Evolutionary conservation across 1,140 invertebrate genomes (phyloP), one percentile per base, ranked within the genome.

Genomic region (Acyrthosiphon pisum): DNA sequence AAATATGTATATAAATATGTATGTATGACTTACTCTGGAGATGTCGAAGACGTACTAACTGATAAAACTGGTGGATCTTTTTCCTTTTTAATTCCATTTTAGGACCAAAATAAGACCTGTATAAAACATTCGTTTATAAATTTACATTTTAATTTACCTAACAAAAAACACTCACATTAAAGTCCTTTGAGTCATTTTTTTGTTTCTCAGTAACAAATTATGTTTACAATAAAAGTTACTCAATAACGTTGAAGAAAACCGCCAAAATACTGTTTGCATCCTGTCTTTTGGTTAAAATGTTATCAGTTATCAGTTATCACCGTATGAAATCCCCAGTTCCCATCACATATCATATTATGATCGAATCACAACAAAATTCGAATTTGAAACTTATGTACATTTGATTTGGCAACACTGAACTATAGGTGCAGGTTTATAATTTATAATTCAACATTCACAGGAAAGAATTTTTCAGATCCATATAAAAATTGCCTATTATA

Each of bases 141-240:
- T 20, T 89, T 14, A 0, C 20, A 68, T 44, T 68, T 68, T 41
- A 20, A 35, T 2, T 44, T 8, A 35, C 26, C 11, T 68, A 44
- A 30, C 7, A 60, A 60, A 44, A 86, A 14, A 9, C 11, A 92
- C 90, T 92, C 56, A 93, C 91, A 93, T 83, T 86, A 93, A 93
- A 0, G 91, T 86, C 41, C 91, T 93, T 93, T 93, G 91, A 3
- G 91, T 84, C 91, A 93, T 93, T 91, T 81, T 91, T 7, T 26
- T 53, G 9, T 93, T 93, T 50, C 9, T 92, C 4, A 48, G 23
- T 41, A 44, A 93, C 18, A 41, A 44, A 60, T 8, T 44, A 1
- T 86, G n/a, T n/a, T 53, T 35, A 35, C 26, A n/a, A 90, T 30
- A 56, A 41, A 90, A 60, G 22, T 88, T 88, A 23, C 26, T 60